Evolutionary conservation across 2,888 invertebrate species (phyloP), one percentile per base, ranked within the genome.

Genomic region (Criorhina ranunculi): DNA sequence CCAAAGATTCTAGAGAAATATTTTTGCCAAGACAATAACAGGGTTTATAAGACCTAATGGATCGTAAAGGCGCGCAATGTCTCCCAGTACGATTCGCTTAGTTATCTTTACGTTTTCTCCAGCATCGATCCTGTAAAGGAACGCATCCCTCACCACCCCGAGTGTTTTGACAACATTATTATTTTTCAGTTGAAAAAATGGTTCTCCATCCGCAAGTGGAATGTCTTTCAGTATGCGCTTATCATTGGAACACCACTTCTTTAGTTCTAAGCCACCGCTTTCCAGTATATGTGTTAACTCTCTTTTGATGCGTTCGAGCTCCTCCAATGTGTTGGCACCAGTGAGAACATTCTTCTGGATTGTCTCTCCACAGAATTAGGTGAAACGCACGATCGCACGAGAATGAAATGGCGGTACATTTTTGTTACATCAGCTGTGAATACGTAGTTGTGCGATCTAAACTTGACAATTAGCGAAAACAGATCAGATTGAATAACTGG

Each of bases 41-140:
- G 69, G 77, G n/a, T 77, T 77, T 5, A 67, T 51, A 5, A 60
- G 42, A 8, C 60, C 67, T 5, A 70, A 17, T 15, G 69, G 67
- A 24, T 77, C 77, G 46, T 60, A 77, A 3, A 77, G 40, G 42
- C 46, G 42, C 5, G 76, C 76, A 8, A 66, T 57, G 31, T 76
- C 66, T 11, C 46, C 35, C 31, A 62, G 24, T 3, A 69, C 60
- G 11, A 49, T 46, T 29, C 62, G 7, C 17, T 70, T 70, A 8
- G 78, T 70, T 9, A 78, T 9, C n/a, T 46, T 46, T 8, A 1
- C 35, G 8, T 15, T n/a, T 17, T 17, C 46, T 35, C 5, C 4
- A 5, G 17, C 1, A 46, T 17, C n/a, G 12, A 53, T 29, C 7
- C 1, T 33, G 8, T 62, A 51, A 0, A 37, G 15, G 7, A 59